Evolutionary conservation across 2,888 invertebrate genomes (phyloP), one percentile per base, ranked within the genome.

Genomic region (Ennomos erosarius): DNA sequence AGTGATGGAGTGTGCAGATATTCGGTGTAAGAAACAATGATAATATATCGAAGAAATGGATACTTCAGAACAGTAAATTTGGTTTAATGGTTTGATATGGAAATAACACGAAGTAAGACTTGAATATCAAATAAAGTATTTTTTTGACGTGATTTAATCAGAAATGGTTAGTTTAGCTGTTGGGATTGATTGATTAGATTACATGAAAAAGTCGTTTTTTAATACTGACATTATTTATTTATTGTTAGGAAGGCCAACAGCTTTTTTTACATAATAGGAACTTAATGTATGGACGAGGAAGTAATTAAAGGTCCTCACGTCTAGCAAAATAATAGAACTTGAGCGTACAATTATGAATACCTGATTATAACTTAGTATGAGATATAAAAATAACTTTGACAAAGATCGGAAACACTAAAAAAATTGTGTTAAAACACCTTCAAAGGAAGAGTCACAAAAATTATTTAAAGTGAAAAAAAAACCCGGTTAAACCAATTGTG

Each of bases 1-100:
- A 55, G 59, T 85, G 84, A 84, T 84, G 80, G 82, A 85, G 82
- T 78, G 80, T 76, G 67, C 64, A 64, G 65, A 69, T 62, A 62
- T 65, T 64, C 53, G 60, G 59, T 59, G 67, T 69, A 64, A 62
- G 74, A 75, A 76, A 73, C 74, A 65, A 69, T 68, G 73, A 70
- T 70, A 69, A 75, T 74, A 71, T 70, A 69, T 67, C 64, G 67
- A 53, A 65, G 65, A 63, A 69, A 65, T 69, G 61, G 65, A 65
- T 67, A 62, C 62, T 66, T 68, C 62, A 59, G 50, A 64, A 62
- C 67, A 67, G 64, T 68, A 63, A 64, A 65, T 65, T 63, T 57
- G 47, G 63, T 60, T 68, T 61, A 63, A 58, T 64, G 62, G 57
- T 59, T 62, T 59, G 62, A 59, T 67, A 65, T 63, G 67, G 62